These are phyloP conservation scores for Cyprinodon tularosa DNA, from an alignment of 2,113 vertebrate species.

Conservation along the genomic window DNA sequence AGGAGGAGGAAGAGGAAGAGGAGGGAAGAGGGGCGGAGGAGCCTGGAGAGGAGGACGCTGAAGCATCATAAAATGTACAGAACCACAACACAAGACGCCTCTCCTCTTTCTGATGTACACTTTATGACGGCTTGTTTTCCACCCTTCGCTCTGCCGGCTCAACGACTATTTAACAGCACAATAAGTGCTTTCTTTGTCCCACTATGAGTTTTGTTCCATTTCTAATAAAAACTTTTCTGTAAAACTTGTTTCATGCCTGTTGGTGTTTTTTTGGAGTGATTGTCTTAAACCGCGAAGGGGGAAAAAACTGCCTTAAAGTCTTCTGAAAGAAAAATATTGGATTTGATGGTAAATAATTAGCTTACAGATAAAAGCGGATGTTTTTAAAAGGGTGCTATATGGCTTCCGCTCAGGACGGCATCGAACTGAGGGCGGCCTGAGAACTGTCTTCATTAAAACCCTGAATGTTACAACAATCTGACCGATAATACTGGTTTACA, in stretches of 20 bases:
- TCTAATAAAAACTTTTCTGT: constrained; percentile 60
- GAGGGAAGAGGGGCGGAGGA: constrained; percentile 57
- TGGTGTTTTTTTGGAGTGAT: not conserved
- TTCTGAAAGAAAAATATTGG: too few species aligned
- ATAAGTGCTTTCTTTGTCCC: not conserved
- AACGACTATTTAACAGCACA: constrained; percentile 46
- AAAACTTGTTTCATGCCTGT: constrained; percentile 17
- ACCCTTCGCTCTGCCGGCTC: not conserved
- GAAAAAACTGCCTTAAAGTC: too few species aligned
- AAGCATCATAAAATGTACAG: constrained; percentile 56
- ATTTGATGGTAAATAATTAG: too few species aligned
- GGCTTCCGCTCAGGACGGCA: too few species aligned
- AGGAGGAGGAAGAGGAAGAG: constrained; percentile 32
- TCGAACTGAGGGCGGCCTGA: too few species aligned
- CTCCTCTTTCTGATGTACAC: constrained; percentile 23
- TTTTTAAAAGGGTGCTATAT: too few species aligned
- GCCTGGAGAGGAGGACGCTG: constrained; percentile 69
- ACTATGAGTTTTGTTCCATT: constrained; percentile 30
- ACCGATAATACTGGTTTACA: too few species aligned
- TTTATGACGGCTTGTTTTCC: constrained; percentile 18
- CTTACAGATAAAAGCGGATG: too few species aligned
- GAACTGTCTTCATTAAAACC: too few species aligned
- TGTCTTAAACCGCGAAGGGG: too few species aligned
- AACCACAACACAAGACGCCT: constrained; percentile 33
- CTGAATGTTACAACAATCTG: too few species aligned